phyloP scores from a whole-genome alignment of 2,797 vertebrate genomes.

The Clamator glandarius region DNA sequence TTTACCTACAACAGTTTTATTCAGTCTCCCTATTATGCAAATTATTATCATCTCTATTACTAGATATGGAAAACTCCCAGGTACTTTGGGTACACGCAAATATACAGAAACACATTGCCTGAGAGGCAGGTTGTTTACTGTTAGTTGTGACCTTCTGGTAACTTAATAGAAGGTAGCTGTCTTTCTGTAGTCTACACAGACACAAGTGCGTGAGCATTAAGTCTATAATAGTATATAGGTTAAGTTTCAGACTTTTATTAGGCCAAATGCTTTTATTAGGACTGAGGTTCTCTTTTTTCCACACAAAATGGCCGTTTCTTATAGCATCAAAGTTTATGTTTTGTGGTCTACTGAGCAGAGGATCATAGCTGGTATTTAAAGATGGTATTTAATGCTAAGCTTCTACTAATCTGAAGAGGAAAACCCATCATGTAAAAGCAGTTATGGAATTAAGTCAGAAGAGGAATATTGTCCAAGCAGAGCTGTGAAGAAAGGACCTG shows the following conservation, averaged over 20 bases:
- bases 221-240: neutral
- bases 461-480: neutral
- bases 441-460: neutral
- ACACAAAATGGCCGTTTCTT: neutral
- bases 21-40: neutral
- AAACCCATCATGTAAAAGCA: neutral
- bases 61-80: slow-evolving; percentile 4
- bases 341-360: neutral
- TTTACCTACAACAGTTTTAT: neutral
- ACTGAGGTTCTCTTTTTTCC: neutral
- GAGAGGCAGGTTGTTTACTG: neutral
- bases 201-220: neutral
- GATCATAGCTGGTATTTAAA: neutral
- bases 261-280: neutral
- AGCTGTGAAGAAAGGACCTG: neutral
- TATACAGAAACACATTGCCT: neutral
- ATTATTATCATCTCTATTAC: neutral
- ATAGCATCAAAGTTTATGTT: neutral
- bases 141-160: neutral
- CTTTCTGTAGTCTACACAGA: neutral
- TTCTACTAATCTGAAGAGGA: neutral
- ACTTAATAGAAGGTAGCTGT: neutral
- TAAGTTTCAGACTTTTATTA: neutral
- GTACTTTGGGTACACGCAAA: slow-evolving; percentile 23
- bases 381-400: neutral